phyloP scores from a whole-genome alignment of 2,888 invertebrate species.

The Troilus luridus region DNA sequence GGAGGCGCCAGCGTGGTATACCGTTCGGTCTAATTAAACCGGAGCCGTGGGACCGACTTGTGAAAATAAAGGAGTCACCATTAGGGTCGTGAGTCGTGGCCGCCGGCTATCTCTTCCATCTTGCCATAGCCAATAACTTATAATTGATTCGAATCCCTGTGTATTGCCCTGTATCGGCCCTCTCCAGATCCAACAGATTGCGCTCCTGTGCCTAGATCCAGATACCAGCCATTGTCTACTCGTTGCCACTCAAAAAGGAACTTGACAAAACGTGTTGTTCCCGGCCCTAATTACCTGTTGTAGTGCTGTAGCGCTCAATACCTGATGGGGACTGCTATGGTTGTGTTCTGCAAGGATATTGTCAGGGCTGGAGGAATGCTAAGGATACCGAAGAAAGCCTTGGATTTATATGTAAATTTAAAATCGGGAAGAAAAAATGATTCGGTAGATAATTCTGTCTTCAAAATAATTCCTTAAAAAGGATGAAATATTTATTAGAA shows the following conservation, averaged over 20 bases:
- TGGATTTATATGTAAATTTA: too few relatives aligned
- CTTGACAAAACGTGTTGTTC: conserved; percentile 40
- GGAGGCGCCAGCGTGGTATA: conserved; percentile 41
- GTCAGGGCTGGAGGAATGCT: background rate
- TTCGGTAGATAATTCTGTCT: too few relatives aligned
- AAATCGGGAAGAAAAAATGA: too few relatives aligned
- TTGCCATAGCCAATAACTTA: conserved; percentile 52
- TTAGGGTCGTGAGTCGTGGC: conserved; percentile 62
- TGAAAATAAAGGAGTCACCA: conserved; percentile 64
- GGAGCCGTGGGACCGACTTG: conserved; percentile 14
- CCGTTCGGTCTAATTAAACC: conserved; percentile 48
- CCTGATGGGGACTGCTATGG: background rate
- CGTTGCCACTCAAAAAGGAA: conserved; percentile 5
- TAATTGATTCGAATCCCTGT: conserved; percentile 44
- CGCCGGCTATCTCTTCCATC: conserved; percentile 51
- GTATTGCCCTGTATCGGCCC: conserved; percentile 23
- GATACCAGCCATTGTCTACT: conserved; percentile 40
- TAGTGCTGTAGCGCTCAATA: background rate
- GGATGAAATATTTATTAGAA: too few relatives aligned
- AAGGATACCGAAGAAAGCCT: background rate
- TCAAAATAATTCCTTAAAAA: too few relatives aligned
- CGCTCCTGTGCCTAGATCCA: conserved; percentile 17
- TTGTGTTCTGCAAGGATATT: background rate
- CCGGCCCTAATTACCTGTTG: conserved; percentile 4
- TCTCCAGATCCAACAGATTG: conserved; percentile 9